Percentiles rank a stretch among this genome's conserved stretches.
phyloP scores from a whole-genome alignment of 2,797 vertebrate species.

The Phoxinus dragarum region DNA sequence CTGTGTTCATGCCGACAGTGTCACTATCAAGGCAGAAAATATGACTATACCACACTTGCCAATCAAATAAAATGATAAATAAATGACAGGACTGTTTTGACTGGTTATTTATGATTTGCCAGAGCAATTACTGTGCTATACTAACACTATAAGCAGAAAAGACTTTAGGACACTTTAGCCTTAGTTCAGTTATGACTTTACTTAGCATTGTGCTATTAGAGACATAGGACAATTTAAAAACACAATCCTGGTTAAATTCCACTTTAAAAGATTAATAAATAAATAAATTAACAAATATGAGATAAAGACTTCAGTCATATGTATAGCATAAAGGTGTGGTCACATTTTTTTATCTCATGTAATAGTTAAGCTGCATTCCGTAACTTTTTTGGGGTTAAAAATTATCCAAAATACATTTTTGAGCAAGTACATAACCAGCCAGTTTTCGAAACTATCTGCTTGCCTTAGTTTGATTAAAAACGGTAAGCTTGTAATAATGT shows the following conservation, averaged over 20 bases:
- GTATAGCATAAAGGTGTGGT: no score
- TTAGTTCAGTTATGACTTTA: slow-evolving; percentile 1
- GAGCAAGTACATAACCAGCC: no score
- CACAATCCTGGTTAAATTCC: neutral
- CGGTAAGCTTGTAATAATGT: no score
- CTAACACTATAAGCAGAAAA: slow-evolving; percentile 20
- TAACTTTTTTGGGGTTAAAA: no score
- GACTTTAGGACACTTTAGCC: neutral
- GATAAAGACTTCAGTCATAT: no score
- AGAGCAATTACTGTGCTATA: slow-evolving; percentile 30
- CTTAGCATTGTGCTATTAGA: neutral
- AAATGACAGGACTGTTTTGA: slow-evolving; percentile 40
- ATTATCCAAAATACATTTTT: no score
- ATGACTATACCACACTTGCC: slow-evolving; percentile 18
- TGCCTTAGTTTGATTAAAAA: no score
- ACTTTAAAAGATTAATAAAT: neutral
- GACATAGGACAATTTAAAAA: neutral
- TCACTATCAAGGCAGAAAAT: slow-evolving; percentile 12
- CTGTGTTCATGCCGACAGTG: slow-evolving; percentile 1
- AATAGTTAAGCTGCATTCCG: no score
- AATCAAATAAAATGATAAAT: no score
- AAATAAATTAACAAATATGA: no score
- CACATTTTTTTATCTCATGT: no score
- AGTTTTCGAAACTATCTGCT: no score
- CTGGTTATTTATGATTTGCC: slow-evolving; percentile 31